Conservation (phyloP, 2,797 vertebrate genomes). For the Acridotheres tristis region DNA sequence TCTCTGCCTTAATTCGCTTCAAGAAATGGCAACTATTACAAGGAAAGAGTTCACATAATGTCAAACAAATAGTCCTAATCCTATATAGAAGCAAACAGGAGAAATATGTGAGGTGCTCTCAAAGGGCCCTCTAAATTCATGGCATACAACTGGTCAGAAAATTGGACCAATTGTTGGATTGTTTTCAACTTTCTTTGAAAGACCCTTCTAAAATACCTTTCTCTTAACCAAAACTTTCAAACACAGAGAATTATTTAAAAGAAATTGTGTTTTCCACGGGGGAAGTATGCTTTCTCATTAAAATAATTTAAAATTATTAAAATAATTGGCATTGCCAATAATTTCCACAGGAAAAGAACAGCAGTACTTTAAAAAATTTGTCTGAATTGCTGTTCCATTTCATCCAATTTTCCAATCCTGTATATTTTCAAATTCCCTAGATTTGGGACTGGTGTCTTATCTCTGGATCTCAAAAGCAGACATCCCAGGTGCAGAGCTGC, state of each 20-base stretch:
- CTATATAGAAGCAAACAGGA: not conserved
- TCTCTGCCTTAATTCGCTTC: not conserved
- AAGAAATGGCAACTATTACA: not conserved
- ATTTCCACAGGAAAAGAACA: not conserved
- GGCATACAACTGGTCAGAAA: not conserved
- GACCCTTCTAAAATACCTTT: not conserved
- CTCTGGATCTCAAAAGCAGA: not conserved
- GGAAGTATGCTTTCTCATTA: not conserved
- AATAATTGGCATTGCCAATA: not conserved
- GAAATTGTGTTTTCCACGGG: not conserved
- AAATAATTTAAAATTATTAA: not conserved
- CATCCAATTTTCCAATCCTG: not conserved
- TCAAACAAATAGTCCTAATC: not conserved
- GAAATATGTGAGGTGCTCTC: not conserved
- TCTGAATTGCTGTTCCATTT: not conserved
- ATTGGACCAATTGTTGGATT: rapidly evolving
- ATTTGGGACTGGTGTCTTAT: not conserved
- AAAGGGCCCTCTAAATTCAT: not conserved
- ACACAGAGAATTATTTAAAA: not conserved
- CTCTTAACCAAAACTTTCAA: not conserved
- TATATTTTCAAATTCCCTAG: not conserved
- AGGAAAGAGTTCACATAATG: not conserved
- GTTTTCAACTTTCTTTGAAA: not conserved
- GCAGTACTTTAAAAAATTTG: not conserved
- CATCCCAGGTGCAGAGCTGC: not conserved